Conservation (phyloP, 1,140 invertebrate genomes). For the Medauroidea extradentata region DNA sequence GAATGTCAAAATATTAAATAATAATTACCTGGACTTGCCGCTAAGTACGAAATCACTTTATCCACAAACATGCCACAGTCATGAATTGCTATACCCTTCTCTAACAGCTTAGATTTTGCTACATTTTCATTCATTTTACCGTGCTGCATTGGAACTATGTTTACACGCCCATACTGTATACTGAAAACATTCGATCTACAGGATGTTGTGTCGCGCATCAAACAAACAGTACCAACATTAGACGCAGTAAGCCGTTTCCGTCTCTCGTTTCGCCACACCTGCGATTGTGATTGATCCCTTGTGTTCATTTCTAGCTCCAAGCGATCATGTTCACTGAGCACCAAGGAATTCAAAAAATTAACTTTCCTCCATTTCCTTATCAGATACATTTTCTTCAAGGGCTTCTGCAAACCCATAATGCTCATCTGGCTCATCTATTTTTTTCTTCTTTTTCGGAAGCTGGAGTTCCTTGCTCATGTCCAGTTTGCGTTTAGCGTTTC, state of each 20-base stretch:
- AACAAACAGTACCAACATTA: neutral
- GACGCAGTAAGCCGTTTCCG: neutral
- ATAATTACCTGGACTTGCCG: neutral
- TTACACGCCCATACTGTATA: neutral
- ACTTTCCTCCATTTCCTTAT: neutral
- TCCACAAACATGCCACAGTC: conserved; percentile 7
- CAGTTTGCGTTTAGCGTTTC: neutral
- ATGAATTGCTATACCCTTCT: neutral
- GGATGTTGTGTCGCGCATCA: neutral
- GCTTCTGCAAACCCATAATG: neutral
- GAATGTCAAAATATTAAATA: neutral
- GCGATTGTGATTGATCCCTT: neutral
- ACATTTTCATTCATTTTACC: conserved; percentile 4
- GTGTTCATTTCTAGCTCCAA: neutral
- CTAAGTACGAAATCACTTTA: neutral
- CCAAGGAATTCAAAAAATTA: neutral
- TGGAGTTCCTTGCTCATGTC: neutral
- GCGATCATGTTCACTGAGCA: neutral
- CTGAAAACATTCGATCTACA: neutral
- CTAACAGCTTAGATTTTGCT: conserved; percentile 1
- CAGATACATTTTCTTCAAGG: neutral
- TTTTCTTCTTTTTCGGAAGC: neutral
- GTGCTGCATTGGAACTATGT: neutral
- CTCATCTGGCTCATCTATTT: neutral
- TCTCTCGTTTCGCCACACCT: neutral